A percentile compares a stretch with the other conserved stretches of the same genome.
These are phyloP conservation scores for Rhyacophila brunnea DNA, from an alignment of 1,140 invertebrate species.

Conservation along the genomic window DNA sequence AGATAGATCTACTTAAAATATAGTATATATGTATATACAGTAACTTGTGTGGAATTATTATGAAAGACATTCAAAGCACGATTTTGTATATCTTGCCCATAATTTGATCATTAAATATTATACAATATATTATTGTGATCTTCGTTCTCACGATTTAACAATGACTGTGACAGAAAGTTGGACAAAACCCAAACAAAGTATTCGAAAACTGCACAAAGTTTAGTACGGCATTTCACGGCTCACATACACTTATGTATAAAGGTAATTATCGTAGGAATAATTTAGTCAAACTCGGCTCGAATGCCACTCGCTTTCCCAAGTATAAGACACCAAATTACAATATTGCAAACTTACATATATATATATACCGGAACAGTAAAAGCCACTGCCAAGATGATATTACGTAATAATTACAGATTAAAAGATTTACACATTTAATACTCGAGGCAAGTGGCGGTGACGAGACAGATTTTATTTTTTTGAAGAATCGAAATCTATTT, in stretches of 20 bases:
- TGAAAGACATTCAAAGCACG: slow-evolving; percentile 30
- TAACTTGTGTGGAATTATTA: slow-evolving; percentile 10
- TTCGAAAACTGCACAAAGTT: slow-evolving; percentile 4
- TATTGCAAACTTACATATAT: slow-evolving; percentile 9
- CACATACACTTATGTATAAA: slow-evolving; percentile 18
- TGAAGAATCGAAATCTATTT: neutral
- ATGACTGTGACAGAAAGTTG: slow-evolving; percentile 19
- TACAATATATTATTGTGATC: neutral
- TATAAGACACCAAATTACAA: slow-evolving; percentile 1
- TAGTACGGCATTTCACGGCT: slow-evolving; percentile 1
- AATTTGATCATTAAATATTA: slow-evolving; percentile 7
- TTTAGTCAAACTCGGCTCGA: slow-evolving; percentile 19
- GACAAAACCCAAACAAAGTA: slow-evolving; percentile 1
- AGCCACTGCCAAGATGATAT: slow-evolving; percentile 9
- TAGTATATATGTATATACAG: slow-evolving; percentile 1
- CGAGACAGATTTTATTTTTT: slow-evolving; percentile 1
- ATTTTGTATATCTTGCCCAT: slow-evolving; percentile 15
- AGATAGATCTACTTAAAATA: slow-evolving; percentile 12
- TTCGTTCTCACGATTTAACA: slow-evolving; percentile 12
- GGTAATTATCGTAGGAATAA: slow-evolving; percentile 8
- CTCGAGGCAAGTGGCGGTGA: slow-evolving; percentile 13
- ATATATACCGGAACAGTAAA: slow-evolving; percentile 2
- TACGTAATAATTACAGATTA: slow-evolving; percentile 2
- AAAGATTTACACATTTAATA: slow-evolving; percentile 20
- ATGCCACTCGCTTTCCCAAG: slow-evolving; percentile 17